These are phyloP conservation scores for Steromphala cineraria DNA, from an alignment of 2,888 invertebrate genomes.

Conservation along the genomic window DNA sequence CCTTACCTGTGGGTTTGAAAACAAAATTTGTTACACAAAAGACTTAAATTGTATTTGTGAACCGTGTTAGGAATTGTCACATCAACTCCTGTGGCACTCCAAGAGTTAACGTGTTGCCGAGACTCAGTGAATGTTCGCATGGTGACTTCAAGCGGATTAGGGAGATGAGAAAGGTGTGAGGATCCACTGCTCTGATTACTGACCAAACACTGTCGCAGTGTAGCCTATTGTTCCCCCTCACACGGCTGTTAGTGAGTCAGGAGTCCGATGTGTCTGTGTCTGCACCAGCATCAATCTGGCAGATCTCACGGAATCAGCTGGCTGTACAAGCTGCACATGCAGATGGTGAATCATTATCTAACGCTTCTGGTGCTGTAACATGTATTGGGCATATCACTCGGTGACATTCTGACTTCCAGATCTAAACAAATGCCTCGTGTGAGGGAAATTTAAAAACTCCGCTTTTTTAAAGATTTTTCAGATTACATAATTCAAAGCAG, in stretches of 20 bases:
- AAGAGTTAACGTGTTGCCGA: background rate
- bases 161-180: background rate
- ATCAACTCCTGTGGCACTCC: background rate
- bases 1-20: no score
- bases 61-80: no score
- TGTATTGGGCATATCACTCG: background rate
- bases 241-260: background rate
- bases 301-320: background rate
- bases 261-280: background rate
- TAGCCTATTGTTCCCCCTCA: background rate
- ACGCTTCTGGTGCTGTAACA: background rate
- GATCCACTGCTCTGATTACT: conserved; percentile 9
- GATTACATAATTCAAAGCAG: background rate
- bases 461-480: background rate
- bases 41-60: no score
- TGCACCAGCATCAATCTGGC: background rate
- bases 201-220: conserved; percentile 9
- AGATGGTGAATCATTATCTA: conserved; percentile 7
- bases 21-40: no score
- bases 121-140: background rate
- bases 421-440: background rate
- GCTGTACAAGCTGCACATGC: background rate
- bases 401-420: background rate
- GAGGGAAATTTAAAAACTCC: background rate
- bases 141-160: background rate